These are phyloP conservation scores for Gracilinanus agilis DNA, from an alignment of 2,113 vertebrate species.

Conservation along the genomic window DNA sequence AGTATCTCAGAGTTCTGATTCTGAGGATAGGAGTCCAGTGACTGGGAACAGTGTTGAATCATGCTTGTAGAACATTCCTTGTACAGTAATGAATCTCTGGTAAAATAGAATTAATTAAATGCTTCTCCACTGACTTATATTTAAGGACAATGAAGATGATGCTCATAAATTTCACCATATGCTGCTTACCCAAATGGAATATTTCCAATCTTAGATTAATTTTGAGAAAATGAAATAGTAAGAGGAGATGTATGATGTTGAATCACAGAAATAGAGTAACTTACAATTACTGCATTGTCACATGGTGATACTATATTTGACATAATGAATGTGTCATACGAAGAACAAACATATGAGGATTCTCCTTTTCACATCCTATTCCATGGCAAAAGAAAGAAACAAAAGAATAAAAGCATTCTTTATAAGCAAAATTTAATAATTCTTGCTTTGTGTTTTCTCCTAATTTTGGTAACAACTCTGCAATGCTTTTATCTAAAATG, in stretches of 20 bases:
- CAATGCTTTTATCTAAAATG: constrained; percentile 63
- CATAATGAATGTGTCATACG: neutral
- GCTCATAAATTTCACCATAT: constrained; percentile 3
- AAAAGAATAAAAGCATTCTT: neutral
- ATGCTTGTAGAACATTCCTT: neutral
- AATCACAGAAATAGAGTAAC: neutral
- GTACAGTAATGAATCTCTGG: neutral
- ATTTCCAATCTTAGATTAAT: neutral
- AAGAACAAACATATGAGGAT: neutral
- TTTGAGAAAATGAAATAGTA: constrained; percentile 3
- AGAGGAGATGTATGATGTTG: neutral
- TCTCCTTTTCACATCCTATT: neutral
- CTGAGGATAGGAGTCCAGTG: neutral
- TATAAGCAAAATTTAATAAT: constrained; percentile 32
- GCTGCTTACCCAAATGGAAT: neutral
- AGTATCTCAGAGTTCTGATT: neutral
- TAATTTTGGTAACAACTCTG: constrained; percentile 56
- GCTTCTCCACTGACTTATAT: constrained; percentile 2
- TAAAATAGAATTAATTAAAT: neutral
- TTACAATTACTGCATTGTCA: neutral
- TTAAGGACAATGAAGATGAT: neutral
- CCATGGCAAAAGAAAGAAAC: neutral
- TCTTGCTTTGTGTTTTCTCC: constrained; percentile 34
- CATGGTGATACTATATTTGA: neutral
- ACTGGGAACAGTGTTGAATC: neutral